phyloP scores from a whole-genome alignment of 2,888 invertebrate species.

The Erebia epiphron region DNA sequence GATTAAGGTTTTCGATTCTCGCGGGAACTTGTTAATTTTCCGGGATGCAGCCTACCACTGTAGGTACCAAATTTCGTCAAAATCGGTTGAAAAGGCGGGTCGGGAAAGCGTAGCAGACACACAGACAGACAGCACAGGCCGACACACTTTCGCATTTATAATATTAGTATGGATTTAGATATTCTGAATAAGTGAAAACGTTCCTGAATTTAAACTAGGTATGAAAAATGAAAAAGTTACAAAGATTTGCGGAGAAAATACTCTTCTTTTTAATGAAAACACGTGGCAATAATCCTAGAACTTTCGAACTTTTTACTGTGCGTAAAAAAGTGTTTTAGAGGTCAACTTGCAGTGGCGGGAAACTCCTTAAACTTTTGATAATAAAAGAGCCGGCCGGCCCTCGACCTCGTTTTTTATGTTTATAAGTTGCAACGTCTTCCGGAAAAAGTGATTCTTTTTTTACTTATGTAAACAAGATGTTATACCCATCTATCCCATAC shows the following conservation, averaged over 20 bases:
- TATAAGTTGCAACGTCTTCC: background rate
- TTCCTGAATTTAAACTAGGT: background rate
- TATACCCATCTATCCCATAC: too few relatives aligned
- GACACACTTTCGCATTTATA: too few relatives aligned
- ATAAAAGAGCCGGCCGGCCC: conserved; percentile 13
- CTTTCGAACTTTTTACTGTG: conserved; percentile 24
- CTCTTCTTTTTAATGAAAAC: conserved; percentile 1
- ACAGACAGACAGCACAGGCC: too few relatives aligned
- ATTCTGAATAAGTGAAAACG: too few relatives aligned
- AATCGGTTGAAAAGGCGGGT: too few relatives aligned
- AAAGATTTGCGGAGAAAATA: background rate
- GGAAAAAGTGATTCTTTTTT: conserved; percentile 1
- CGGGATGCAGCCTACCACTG: too few relatives aligned
- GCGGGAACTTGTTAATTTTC: too few relatives aligned
- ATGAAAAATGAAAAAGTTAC: background rate
- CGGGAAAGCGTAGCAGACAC: too few relatives aligned
- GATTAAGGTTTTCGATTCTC: too few relatives aligned
- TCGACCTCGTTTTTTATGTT: conserved; percentile 14
- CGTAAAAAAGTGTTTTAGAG: conserved; percentile 22
- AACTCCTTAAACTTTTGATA: conserved; percentile 20
- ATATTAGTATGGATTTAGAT: too few relatives aligned
- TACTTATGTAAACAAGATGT: background rate
- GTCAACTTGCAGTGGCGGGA: conserved; percentile 26
- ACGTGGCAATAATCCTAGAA: conserved; percentile 9
- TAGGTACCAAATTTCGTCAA: too few relatives aligned